Evolutionary conservation across 2,113 vertebrate genomes (phyloP), one percentile per base, ranked within the genome.

Genomic region (Athene noctua): DNA sequence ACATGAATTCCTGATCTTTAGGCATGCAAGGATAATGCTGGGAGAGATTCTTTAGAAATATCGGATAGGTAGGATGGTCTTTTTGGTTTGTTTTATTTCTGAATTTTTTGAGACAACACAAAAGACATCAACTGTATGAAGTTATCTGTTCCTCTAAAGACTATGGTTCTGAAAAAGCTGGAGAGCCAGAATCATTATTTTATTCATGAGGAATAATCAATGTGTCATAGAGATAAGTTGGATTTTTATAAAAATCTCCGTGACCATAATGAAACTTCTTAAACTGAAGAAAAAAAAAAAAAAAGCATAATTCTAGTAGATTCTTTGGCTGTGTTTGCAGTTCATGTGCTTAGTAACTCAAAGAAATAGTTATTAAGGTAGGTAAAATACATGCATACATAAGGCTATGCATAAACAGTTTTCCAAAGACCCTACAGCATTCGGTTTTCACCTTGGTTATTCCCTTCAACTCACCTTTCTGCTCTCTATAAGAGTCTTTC

Each of bases 171-270:
- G 46, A 88, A 90, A 91, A 96, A 94, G 42, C 87, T 88, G 23
- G 51, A 90, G 55, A 95, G 59, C 44, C 38, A 93, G 90, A 83
- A 90, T 90, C 47, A 90, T 91, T 89, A 92, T 89, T 96, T 93
- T 97, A 96, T 97, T 97, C 95, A 94, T 97, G 94, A 97, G 87
- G 46, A 92, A 94, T 96, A 97, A 96, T 96, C 91, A 88, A 63
- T 94, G 79, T 91, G 86, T 94, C 90, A 93, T 63, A 91, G 85
- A 93, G 85, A 88, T 93, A 93, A 83, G 63, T 49, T 93, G 79
- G 21, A 93, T 86, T 93, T 94, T 89, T 88, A 92, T 72, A 91
- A 91, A 95, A 92, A 79, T 95, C 79, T 95, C 83, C 2, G 0
- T 93, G 58, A 87, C 80, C 49, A n/a, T 59, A 92, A 71, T 87